phyloP scores from a whole-genome alignment of 2,113 vertebrate species.

The Callithrix jacchus region DNA sequence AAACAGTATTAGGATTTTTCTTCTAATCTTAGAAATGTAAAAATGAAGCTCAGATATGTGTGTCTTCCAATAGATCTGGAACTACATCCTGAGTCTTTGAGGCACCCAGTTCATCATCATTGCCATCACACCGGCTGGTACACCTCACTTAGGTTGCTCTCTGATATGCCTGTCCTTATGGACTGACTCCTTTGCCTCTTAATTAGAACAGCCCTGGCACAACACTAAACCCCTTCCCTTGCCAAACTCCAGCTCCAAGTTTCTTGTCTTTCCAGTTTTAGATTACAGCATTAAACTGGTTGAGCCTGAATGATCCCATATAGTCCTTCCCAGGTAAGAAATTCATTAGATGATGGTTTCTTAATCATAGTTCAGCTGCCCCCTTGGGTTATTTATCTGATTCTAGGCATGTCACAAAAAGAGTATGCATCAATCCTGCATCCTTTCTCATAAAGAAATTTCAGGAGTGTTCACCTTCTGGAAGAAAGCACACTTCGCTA shows the following conservation, averaged over 20 bases:
- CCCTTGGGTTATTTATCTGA: background rate
- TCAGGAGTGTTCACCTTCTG: background rate
- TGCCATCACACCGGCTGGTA: background rate
- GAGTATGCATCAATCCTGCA: constrained; percentile 47
- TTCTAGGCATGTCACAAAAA: constrained; percentile 59
- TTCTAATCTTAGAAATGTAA: background rate
- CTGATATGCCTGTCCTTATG: background rate
- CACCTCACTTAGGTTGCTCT: background rate
- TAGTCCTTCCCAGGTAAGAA: background rate
- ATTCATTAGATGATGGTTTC: background rate
- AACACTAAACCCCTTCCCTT: background rate
- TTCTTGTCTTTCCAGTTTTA: background rate
- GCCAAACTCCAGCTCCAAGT: background rate
- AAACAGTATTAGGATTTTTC: background rate
- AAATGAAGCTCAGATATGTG: background rate
- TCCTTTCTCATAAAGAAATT: background rate
- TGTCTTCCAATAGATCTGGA: background rate
- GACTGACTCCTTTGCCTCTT: background rate
- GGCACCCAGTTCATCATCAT: background rate
- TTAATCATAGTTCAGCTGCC: background rate
- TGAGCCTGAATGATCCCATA: background rate
- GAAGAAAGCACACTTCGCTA: background rate
- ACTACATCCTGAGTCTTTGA: background rate
- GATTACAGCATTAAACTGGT: background rate
- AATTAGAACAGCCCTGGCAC: background rate